A percentile compares a stretch with the other conserved stretches of the same genome.
Conservation (phyloP, 1,140 invertebrate species). For the Galleria mellonella region DNA sequence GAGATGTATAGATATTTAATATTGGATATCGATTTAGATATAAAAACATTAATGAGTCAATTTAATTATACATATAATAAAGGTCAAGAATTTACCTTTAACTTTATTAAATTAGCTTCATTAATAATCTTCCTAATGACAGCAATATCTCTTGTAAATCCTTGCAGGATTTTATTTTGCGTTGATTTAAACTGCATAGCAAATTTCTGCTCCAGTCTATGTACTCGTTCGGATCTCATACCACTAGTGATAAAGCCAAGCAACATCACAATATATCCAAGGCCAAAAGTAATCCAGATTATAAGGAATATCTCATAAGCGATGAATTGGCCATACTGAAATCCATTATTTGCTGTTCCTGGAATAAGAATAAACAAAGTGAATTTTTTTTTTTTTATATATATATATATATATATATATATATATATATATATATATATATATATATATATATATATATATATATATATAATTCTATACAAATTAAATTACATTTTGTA, state of each 20-base stretch:
- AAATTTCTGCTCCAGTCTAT: constrained; percentile 83
- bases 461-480: too few species aligned
- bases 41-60: too few species aligned
- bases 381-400: not conserved
- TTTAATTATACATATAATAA: too few species aligned
- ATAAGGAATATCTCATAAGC: constrained; percentile 85
- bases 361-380: constrained; percentile 19
- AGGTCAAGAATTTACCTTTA: constrained; percentile 79
- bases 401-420: too few species aligned
- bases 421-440: too few species aligned
- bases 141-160: constrained; percentile 84
- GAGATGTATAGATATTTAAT: too few species aligned
- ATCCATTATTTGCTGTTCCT: constrained; percentile 75
- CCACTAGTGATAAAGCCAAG: constrained; percentile 87
- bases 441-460: too few species aligned
- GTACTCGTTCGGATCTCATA: constrained; percentile 82
- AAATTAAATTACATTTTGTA: too few species aligned
- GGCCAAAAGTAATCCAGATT: constrained; percentile 91
- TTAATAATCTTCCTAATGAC: constrained; percentile 84
- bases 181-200: constrained; percentile 84
- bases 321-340: constrained; percentile 75
- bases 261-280: constrained; percentile 94
- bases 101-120: constrained; percentile 84
- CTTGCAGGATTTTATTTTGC: constrained; percentile 85
- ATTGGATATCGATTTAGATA: too few species aligned